Base-by-base conservation (phyloP, 1,140 invertebrate genomes). In the Drosophila lacertosa region DNA sequence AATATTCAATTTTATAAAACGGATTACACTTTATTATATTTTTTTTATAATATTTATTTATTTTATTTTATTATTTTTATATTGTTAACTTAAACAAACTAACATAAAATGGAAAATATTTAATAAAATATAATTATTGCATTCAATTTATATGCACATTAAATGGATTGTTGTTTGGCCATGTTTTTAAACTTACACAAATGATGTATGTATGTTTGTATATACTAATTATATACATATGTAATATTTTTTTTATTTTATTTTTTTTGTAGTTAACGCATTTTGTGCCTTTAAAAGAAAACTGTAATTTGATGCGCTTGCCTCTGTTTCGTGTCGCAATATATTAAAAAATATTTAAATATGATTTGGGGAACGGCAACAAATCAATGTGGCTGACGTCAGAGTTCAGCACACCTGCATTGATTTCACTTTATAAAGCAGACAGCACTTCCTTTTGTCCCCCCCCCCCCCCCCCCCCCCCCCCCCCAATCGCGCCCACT, bases 361-460 rank as follows among this genome's bases (percentile, higher is more conserved):
- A 18, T 32, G 15, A 51, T 18, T 20, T 55, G 13, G 2, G 2
- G 10, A 35, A 0, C n/a, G 10, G 33, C 10, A 32, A 50, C 26
- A 33, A 72, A 24, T 62, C 51, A 63, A 62, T 64, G 33, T 50
- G 2, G 37, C 16, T 81, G 78, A 77, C 68, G 73, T 68, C 77
- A 67, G 40, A 40, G 62, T 60, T 18, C 40, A 33, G 70, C 57
- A 58, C 80, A 83, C 80, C 80, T 83, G 80, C 80, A 74, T 67
- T 83, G 79, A 82, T 68, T 70, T 63, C 39, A 57, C 40, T 39
- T 62, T 18, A 50, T 45, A 35, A 42, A 33, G 48, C 35, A 54
- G 20, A 57, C n/a, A 24, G 51, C 18, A 83, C 80, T 84, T 84
- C 79, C 79, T 74, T 67, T 72, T 62, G 47, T 57, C 57, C 24